Evolutionary conservation across 2,888 invertebrate species (phyloP), one percentile per base, ranked within the genome.

Genomic region (Pyrocoelia pectoralis): DNA sequence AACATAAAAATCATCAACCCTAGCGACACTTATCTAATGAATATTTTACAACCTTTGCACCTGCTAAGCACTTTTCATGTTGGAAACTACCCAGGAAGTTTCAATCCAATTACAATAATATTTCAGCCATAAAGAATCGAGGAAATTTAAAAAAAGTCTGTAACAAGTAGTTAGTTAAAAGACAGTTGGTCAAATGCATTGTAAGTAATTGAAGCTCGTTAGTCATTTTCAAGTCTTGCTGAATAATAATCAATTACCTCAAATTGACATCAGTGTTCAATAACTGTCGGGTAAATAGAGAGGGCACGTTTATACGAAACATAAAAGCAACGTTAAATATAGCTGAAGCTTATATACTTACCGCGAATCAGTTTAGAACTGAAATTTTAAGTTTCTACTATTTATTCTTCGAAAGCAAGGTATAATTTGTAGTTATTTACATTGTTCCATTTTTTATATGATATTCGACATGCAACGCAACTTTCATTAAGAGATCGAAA

Each of bases 1-100:
- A 51, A 43, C 29, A 46, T 29, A 41, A 51, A 19, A 58, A 41
- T 58, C 52, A 58, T 52, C 58, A 41, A 43, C 57, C 49, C 56
- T 56, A 58, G 41, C 33, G 58, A 52, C 58, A 58, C 58, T 24
- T 43, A 28, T 43, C 58, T 52, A 46, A 52, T 58, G 52, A 58
- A 58, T 58, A 58, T 58, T 58, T 58, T 51, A 58, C 29, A 46
- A 58, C 46, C 43, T 19, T 50, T 41, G 14, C 56, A 18, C 19
- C 56, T 18, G 24, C 29, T 40, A 40, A 40, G 14, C 56, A 50
- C 38, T 49, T 56, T 48, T n/a, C 38, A 41, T 48, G 49, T 50
- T 50, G 18, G 19, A 50, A 41, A 41, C 33, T 17, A 56, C 28
- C 38, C 24, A 56, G 14, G 13, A 29, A 28, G 10, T 46, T 55